Base-by-base conservation (phyloP, 2,113 vertebrate species). In the Aythya baeri region DNA sequence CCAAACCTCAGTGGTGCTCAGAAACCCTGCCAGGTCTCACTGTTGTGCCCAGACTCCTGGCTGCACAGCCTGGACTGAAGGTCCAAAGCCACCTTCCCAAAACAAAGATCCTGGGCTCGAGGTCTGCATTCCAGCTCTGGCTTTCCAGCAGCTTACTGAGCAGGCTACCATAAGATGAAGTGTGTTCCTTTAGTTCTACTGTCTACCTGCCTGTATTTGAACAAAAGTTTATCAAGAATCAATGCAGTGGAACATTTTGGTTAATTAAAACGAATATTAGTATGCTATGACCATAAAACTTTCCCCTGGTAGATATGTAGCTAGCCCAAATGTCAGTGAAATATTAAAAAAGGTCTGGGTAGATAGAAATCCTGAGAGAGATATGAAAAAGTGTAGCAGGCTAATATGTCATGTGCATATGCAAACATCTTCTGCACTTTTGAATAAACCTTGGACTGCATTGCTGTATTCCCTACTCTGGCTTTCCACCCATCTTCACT, bases 1-100 rank as follows among this genome's bases (percentile, higher is more conserved):
- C 7, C 2, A 6, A 38, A 38, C 38, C 38, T 38, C 38, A 38
- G 38, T 2, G 9, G 13, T 1, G 0, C 49, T 52, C 0, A 0
- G 23, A 55, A 59, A 20, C 2, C 8, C 36, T 1, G 0, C 12
- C 9, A 34, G n/a, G 54, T 55, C 54, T 55, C 25, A 26, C 25
- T 63, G 49, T 13, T 55, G 23, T 50, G 55, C 46, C 36, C 0
- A 0, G 9, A 8, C 7, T 43, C 29, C 32, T 23, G 16, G 9
- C 16, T 78, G 46, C 73, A 38, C 11, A 34, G n/a, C 46, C 27
- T 25, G n/a, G 11, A 6, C 32, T 59, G 9, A 21, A 34, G 8
- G 46, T 50, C 83, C 38, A 23, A 78, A 31, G 8, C 20, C 25
- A 13, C 32, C 41, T 73, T 43, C 31, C 54, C 58, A 52, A 67